phyloP scores from a whole-genome alignment of 1,140 invertebrate genomes.

The Brachionus paranguensis region DNA sequence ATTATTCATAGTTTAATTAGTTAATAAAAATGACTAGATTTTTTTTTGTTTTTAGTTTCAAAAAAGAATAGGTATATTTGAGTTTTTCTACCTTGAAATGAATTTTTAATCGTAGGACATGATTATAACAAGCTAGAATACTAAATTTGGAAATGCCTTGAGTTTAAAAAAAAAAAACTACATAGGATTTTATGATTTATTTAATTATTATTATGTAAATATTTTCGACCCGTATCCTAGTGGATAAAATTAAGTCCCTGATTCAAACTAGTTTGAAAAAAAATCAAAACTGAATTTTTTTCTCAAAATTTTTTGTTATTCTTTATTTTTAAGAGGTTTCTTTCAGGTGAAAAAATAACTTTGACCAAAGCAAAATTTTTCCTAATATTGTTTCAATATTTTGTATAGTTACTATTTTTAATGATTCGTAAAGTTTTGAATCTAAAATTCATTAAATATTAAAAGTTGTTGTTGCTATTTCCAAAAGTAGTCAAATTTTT shows the following conservation, averaged over 20 bases:
- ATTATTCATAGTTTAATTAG: constrained; percentile 5
- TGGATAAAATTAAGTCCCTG: background rate
- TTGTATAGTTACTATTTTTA: background rate
- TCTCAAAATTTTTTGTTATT: background rate
- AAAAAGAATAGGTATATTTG: background rate
- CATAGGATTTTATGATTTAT: background rate
- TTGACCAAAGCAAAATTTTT: background rate
- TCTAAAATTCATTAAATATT: background rate
- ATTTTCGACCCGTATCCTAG: background rate
- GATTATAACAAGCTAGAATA: background rate
- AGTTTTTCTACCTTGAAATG: background rate
- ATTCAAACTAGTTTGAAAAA: background rate
- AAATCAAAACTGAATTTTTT: background rate
- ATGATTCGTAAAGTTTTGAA: background rate
- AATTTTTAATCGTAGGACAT: background rate
- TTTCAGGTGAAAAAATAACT: background rate
- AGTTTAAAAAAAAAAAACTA: background rate
- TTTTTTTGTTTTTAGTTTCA: background rate
- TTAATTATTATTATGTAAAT: background rate
- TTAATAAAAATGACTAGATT: background rate
- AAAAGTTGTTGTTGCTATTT: background rate
- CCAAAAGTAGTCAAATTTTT: background rate
- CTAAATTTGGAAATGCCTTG: background rate
- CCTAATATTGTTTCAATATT: background rate
- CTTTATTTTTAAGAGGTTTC: background rate